phyloP scores from a whole-genome alignment of 2,113 vertebrate species.

The Halichoerus grypus region DNA sequence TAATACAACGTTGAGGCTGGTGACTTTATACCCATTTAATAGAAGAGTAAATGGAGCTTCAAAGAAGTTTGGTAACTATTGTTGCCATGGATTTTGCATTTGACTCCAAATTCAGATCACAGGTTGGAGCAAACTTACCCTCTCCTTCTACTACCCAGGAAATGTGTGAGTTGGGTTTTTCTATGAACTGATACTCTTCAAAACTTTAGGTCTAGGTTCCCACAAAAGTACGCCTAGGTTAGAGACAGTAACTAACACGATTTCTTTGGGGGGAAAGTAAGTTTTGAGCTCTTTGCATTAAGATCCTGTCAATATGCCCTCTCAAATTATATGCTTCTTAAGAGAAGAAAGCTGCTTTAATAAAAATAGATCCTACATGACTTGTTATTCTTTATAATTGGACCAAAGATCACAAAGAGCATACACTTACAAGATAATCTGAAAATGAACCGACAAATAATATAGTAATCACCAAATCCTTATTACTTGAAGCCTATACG shows the following conservation, averaged over 20 bases:
- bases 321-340: conserved; percentile 82
- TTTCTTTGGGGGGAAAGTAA: neutral
- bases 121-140: no score
- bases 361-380: conserved; percentile 85
- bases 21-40: neutral
- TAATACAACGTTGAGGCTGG: neutral
- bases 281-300: conserved; percentile 72
- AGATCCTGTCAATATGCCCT: conserved; percentile 79
- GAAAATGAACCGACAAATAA: conserved; percentile 91
- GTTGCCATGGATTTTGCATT: neutral
- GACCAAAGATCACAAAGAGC: conserved; percentile 87
- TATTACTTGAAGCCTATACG: conserved; percentile 86
- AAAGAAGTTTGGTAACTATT: neutral
- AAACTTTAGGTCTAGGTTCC: neutral
- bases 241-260: neutral
- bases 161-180: neutral
- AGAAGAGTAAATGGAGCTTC: neutral
- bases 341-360: conserved; percentile 80
- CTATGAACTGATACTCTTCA: neutral
- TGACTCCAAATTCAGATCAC: neutral
- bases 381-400: conserved; percentile 88
- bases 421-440: conserved; percentile 90
- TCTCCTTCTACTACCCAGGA: rapidly evolving
- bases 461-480: conserved; percentile 87
- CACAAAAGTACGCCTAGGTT: neutral